Evolutionary conservation across 2,113 vertebrate species (phyloP).

Genomic region (Tapirus terrestris): DNA sequence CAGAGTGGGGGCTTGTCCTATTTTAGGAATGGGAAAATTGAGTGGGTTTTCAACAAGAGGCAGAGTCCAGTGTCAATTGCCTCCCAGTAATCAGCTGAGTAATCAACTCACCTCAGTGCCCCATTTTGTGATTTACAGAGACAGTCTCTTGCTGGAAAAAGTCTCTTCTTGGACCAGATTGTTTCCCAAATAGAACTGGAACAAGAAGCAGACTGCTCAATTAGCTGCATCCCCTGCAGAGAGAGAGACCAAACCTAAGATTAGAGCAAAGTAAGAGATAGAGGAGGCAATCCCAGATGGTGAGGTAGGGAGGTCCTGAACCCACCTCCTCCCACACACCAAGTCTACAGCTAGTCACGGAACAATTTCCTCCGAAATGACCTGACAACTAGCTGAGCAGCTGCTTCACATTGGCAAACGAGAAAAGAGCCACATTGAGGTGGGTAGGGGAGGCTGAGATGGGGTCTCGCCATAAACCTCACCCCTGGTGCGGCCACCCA

Average conservation of each 20-base stretch:
- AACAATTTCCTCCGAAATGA: neutral
- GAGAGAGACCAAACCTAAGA: neutral
- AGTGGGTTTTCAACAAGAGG: neutral
- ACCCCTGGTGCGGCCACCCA: neutral
- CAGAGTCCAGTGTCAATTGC: neutral
- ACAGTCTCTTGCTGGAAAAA: neutral
- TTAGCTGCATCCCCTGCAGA: neutral
- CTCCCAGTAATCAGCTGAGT: neutral
- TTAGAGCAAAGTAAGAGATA: neutral
- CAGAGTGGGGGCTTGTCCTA: neutral
- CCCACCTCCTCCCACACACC: neutral
- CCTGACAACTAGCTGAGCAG: neutral
- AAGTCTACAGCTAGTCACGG: neutral
- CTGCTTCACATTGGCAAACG: neutral
- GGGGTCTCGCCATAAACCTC: neutral
- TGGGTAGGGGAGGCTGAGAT: neutral
- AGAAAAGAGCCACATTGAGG: neutral
- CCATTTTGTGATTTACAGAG: neutral
- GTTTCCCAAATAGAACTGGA: neutral
- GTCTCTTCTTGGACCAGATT: neutral
- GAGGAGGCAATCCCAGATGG: neutral
- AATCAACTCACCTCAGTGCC: neutral
- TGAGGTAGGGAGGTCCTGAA: neutral
- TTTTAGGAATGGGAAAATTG: neutral
- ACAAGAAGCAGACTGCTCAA: neutral